Conservation (phyloP, 2,888 invertebrate species). For the Piscicola geometra region DNA sequence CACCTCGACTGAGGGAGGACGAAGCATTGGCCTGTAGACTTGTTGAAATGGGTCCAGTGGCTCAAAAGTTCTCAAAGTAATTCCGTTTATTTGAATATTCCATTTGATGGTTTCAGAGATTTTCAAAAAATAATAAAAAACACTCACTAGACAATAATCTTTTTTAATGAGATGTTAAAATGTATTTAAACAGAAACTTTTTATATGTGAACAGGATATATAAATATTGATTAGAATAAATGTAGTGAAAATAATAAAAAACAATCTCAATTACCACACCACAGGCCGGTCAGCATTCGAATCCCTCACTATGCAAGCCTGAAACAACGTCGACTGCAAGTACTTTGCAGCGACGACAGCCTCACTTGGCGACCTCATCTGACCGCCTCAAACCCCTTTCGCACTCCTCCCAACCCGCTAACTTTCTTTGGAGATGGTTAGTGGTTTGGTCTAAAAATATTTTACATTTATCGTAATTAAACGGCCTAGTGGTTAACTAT, state of each 20-base stretch:
- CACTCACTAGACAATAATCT: background rate
- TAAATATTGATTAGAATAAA: too few species aligned
- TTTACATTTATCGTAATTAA: too few species aligned
- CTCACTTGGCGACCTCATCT: constrained; percentile 32
- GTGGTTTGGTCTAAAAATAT: too few species aligned
- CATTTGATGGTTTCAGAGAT: background rate
- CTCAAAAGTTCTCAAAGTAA: constrained; percentile 63
- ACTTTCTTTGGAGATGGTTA: background rate
- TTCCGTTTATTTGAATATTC: background rate
- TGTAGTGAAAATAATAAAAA: too few species aligned
- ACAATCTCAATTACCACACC: too few species aligned
- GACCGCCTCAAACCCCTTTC: too few species aligned
- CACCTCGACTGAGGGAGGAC: constrained; percentile 34
- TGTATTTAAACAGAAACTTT: too few species aligned
- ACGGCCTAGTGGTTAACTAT: too few species aligned
- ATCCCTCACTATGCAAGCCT: constrained; percentile 38
- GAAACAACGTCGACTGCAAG: constrained; percentile 22
- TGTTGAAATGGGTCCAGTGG: constrained; percentile 43
- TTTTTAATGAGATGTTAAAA: background rate
- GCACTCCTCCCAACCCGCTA: background rate
- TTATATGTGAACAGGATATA: too few species aligned
- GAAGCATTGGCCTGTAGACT: constrained; percentile 36
- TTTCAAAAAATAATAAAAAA: background rate
- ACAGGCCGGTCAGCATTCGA: constrained; percentile 32
- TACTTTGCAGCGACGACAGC: constrained; percentile 36